Evolutionary conservation across 2,888 invertebrate genomes (phyloP), one percentile per base, ranked within the genome.

Genomic region (Bombylius major): DNA sequence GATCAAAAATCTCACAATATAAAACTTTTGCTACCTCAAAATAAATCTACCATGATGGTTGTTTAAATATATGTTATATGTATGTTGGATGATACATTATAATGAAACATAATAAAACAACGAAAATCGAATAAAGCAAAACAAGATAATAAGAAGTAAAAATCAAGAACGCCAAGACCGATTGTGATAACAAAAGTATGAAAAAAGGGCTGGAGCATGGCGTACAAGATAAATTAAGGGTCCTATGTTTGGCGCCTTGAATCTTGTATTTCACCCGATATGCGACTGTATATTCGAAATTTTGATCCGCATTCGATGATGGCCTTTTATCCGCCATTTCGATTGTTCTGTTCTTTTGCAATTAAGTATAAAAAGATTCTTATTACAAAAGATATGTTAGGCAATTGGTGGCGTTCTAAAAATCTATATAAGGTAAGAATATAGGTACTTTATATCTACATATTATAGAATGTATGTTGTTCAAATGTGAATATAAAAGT

Each of bases 171-270:
- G 55, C 46, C 55, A 50, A 55, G 13, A 50, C 34, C 50, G 51
- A 55, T 55, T 50, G 55, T 51, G 56, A 57, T 53, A 57, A 59
- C 57, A 56, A 56, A 55, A 55, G 57, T 53, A 57, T 54, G 57
- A 55, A 55, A 51, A 59, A 57, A 51, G 55, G 57, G 55, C 53
- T 51, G 39, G 46, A 51, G 55, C 55, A 52, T 53, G 55, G 55
- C 57, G 57, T 54, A 49, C 53, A 54, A 59, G 59, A 59, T 59
- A 59, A 59, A 59, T 59, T 59, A 59, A 59, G 59, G 57, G 57
- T 59, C 57, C 59, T 59, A 53, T 36, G 32, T 55, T 59, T 59
- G 59, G 59, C 59, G 59, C 59, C 59, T 59, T 54, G 39, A 51
- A 51, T 59, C 56, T 56, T 55, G 55, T 57, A 53, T 56, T 54